Percentiles rank a stretch among this genome's conserved stretches.
phyloP scores from a whole-genome alignment of 2,797 vertebrate species.

The Hylomyscus alleni region DNA sequence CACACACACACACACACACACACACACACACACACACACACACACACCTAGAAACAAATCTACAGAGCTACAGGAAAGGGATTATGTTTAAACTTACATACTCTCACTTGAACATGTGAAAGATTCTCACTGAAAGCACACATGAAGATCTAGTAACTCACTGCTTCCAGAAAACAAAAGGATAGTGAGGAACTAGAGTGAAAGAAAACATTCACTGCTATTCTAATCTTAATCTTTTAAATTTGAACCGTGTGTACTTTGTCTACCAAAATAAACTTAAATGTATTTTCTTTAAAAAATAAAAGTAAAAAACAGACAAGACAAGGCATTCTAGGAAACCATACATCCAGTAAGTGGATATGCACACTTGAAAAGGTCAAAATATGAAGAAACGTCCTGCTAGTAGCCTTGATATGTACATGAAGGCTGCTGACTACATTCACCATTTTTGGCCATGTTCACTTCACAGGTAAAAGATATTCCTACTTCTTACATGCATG shows the following conservation, averaged over 20 bases:
- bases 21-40: too few species aligned
- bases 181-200: not conserved
- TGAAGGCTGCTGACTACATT: slow-evolving; percentile 2
- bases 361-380: not conserved
- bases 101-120: not conserved
- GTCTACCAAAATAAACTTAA: slow-evolving; percentile 13
- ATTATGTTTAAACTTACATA: slow-evolving; percentile 3
- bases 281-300: slow-evolving; percentile 1
- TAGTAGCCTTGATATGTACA: not conserved
- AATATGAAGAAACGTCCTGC: not conserved
- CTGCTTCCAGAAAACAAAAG: slow-evolving; percentile 34
- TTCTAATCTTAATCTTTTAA: slow-evolving; percentile 34
- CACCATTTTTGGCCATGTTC: not conserved
- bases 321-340: not conserved
- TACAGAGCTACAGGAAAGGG: not conserved
- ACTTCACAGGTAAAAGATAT: slow-evolving; percentile 1
- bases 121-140: slow-evolving; percentile 8
- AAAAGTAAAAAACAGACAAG: not conserved
- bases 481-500: not conserved
- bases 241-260: not conserved
- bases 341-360: not conserved
- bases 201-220: not conserved
- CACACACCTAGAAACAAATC: slow-evolving; percentile 1
- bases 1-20: too few species aligned
- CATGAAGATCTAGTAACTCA: not conserved